Conservation (phyloP, 2,797 vertebrate species). For the Nothura maculosa region DNA sequence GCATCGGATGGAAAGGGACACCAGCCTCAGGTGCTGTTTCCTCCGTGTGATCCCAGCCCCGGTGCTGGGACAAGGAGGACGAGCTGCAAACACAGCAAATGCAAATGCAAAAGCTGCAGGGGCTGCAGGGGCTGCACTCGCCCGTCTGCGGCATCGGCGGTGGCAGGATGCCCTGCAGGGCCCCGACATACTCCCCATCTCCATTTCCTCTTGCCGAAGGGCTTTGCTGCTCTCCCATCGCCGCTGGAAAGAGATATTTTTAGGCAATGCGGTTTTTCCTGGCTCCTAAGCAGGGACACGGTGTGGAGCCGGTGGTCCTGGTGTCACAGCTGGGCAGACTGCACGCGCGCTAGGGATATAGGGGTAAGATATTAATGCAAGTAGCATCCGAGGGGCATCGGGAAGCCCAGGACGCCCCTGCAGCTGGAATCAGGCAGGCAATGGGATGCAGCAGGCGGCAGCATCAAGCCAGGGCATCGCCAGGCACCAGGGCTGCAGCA, state of each 20-base stretch:
- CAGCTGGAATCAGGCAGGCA: neutral
- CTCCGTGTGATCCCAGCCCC: neutral
- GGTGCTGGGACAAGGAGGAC: too few species aligned
- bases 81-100: too few species aligned
- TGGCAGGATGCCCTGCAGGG: neutral
- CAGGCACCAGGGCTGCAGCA: too few species aligned
- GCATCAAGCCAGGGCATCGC: rapidly evolving
- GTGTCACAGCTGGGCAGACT: neutral
- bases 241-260: constrained; percentile 22
- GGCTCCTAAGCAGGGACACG: neutral
- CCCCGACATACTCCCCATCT: constrained; percentile 23
- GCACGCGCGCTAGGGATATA: too few species aligned
- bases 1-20: neutral
- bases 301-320: neutral
- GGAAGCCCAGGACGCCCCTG: too few species aligned
- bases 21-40: neutral
- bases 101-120: neutral
- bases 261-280: constrained; percentile 39
- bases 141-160: neutral
- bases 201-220: constrained; percentile 23
- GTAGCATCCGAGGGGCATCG: too few species aligned
- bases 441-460: neutral
- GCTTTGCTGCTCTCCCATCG: neutral
- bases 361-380: too few species aligned
- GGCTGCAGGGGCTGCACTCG: too few species aligned